A percentile compares a stretch with the other conserved stretches of the same genome.
These are phyloP conservation scores for Antedon mediterranea DNA, from an alignment of 53 echinoderm and acorn worm species.

Conservation along the genomic window DNA sequence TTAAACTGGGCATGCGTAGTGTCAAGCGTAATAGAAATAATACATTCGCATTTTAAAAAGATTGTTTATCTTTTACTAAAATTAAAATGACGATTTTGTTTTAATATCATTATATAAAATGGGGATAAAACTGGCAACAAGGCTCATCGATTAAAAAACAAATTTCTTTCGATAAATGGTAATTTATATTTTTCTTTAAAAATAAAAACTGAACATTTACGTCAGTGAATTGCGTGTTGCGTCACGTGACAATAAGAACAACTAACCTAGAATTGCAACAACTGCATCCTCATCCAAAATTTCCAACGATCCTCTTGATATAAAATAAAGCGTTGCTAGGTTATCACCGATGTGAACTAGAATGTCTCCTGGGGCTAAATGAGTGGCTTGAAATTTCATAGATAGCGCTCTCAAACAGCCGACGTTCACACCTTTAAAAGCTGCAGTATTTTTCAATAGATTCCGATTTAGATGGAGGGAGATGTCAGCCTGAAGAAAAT, in stretches of 20 bases:
- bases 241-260: background rate
- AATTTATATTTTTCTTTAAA: no score
- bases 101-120: no score
- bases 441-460: constrained; percentile 61
- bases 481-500: constrained; percentile 92
- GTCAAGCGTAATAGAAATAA: no score
- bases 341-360: constrained; percentile 77
- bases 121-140: no score
- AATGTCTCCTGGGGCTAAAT: constrained; percentile 90
- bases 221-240: no score
- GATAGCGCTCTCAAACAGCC: constrained; percentile 79
- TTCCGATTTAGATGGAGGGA: constrained; percentile 93
- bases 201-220: no score
- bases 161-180: no score
- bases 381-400: constrained; percentile 78
- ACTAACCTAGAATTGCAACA: constrained; percentile 79
- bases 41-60: no score
- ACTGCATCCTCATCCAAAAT: constrained; percentile 65
- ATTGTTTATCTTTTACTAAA: no score
- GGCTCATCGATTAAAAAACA: no score
- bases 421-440: constrained; percentile 66
- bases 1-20: no score
- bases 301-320: constrained; percentile 86
- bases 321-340: constrained; percentile 74
- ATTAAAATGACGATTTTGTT: no score